phyloP scores from a whole-genome alignment of 1,140 invertebrate genomes.

The Doryteuthis pealeii region DNA sequence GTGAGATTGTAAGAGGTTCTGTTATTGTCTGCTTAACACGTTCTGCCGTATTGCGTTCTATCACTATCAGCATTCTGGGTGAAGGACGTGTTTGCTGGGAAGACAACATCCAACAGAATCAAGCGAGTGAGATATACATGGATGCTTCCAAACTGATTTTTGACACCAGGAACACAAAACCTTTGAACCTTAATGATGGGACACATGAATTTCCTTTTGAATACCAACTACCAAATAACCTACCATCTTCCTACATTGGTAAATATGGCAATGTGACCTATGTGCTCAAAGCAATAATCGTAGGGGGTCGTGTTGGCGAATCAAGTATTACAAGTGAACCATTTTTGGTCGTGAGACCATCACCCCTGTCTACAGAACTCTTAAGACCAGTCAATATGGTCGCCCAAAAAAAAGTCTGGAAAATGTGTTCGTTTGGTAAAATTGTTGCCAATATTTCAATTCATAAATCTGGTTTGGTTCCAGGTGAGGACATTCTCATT shows the following conservation, averaged over 20 bases:
- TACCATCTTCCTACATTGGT: slow-evolving; percentile 59
- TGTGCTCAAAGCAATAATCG: slow-evolving; percentile 50
- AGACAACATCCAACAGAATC: slow-evolving; percentile 32
- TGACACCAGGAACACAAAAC: slow-evolving; percentile 23
- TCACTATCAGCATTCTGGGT: slow-evolving; percentile 41
- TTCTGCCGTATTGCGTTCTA: slow-evolving; percentile 30
- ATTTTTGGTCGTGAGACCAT: slow-evolving; percentile 49
- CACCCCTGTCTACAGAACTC: slow-evolving; percentile 27
- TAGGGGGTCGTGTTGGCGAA: slow-evolving; percentile 42
- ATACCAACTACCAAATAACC: slow-evolving; percentile 50
- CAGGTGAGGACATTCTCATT: slow-evolving; percentile 54
- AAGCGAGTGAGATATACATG: slow-evolving; percentile 52
- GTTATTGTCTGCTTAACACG: slow-evolving; percentile 31
- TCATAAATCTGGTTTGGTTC: slow-evolving; percentile 45
- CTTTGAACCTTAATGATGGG: slow-evolving; percentile 35
- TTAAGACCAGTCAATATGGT: slow-evolving; percentile 20
- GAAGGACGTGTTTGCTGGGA: slow-evolving; percentile 53
- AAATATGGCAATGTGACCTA: slow-evolving; percentile 60
- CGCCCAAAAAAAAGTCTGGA: slow-evolving; percentile 37
- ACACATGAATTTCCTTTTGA: slow-evolving; percentile 50
- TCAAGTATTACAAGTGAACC: slow-evolving; percentile 55
- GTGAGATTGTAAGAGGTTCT: slow-evolving; percentile 51
- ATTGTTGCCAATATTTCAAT: slow-evolving; percentile 35
- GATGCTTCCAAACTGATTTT: slow-evolving; percentile 41
- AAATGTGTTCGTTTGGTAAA: slow-evolving; percentile 47